A percentile compares a stretch with the other conserved stretches of the same genome.
Conservation (phyloP, 2,888 invertebrate species). For the Tuberolachnus salignus region DNA sequence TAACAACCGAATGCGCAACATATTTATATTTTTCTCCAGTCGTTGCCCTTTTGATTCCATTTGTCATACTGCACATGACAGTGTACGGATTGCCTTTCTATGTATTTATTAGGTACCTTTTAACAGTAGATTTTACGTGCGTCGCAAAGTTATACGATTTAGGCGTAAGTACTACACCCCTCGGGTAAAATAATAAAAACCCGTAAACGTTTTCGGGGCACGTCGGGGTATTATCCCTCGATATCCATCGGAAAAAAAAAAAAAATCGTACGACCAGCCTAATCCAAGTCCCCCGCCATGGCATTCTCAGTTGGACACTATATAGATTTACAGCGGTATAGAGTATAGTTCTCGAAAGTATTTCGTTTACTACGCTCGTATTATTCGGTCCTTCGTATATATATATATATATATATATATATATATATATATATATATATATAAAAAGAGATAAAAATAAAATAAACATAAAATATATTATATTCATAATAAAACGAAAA, state of each 20-base stretch:
- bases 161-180: not conserved
- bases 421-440: too few species aligned
- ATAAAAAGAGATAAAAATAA: too few species aligned
- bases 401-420: not conserved
- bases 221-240: not conserved
- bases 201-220: slow-evolving; percentile 10
- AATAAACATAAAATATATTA: slow-evolving; percentile 6
- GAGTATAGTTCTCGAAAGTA: slow-evolving; percentile 23
- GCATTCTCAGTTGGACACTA: slow-evolving; percentile 23
- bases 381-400: not conserved
- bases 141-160: not conserved
- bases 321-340: slow-evolving; percentile 8
- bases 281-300: slow-evolving; percentile 20
- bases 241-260: not conserved
- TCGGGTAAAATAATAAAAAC: slow-evolving; percentile 26
- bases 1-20: too few species aligned
- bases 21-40: too few species aligned
- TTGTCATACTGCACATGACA: too few species aligned
- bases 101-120: too few species aligned
- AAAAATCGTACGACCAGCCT: not conserved
- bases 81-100: too few species aligned
- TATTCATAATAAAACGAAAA: slow-evolving; percentile 38
- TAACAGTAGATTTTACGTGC: not conserved
- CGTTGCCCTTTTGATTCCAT: too few species aligned
- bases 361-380: slow-evolving; percentile 1